phyloP scores from a whole-genome alignment of 2,113 vertebrate genomes.

The Entelurus aequoreus region DNA sequence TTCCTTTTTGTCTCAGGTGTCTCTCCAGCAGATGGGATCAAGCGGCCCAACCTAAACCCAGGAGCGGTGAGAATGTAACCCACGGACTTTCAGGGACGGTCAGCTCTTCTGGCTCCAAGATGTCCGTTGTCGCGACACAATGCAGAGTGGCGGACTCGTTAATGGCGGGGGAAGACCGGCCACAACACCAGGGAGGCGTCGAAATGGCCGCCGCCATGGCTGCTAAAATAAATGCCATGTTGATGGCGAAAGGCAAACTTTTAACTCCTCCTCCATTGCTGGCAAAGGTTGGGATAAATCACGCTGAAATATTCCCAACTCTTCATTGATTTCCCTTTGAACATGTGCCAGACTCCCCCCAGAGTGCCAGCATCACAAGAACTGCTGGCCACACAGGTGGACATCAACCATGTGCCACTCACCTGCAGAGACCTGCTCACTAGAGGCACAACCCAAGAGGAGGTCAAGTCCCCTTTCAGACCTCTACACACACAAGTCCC shows the following conservation, averaged over 20 bases:
- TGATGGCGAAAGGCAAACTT: slow-evolving; percentile 96
- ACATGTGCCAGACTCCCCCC: slow-evolving; percentile 35
- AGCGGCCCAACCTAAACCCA: slow-evolving; percentile 58
- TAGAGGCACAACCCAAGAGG: slow-evolving; percentile 90
- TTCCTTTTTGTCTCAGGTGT: slow-evolving; percentile 49
- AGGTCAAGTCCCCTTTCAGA: slow-evolving; percentile 63
- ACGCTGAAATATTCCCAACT: background rate
- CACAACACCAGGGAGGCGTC: slow-evolving; percentile 71
- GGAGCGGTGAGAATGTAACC: slow-evolving; percentile 39
- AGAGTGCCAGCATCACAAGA: slow-evolving; percentile 68
- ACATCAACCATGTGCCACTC: slow-evolving; percentile 93
- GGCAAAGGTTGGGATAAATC: slow-evolving; percentile 57
- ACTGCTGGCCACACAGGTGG: slow-evolving; percentile 89
- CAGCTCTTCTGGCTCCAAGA: slow-evolving; percentile 10
- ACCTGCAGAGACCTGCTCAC: slow-evolving; percentile 91
- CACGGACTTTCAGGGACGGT: slow-evolving; percentile 25
- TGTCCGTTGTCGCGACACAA: slow-evolving; percentile 12
- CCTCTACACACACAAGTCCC: background rate
- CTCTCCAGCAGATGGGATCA: slow-evolving; percentile 73
- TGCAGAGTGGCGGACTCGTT: background rate
- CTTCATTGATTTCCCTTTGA: background rate
- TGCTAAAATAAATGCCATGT: slow-evolving; percentile 93
- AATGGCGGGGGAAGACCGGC: slow-evolving; percentile 7
- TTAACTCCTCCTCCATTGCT: slow-evolving; percentile 76
- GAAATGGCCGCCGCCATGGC: slow-evolving; percentile 90